Evolutionary conservation across 2,797 vertebrate species (phyloP).

Genomic region (Peromyscus eremicus): DNA sequence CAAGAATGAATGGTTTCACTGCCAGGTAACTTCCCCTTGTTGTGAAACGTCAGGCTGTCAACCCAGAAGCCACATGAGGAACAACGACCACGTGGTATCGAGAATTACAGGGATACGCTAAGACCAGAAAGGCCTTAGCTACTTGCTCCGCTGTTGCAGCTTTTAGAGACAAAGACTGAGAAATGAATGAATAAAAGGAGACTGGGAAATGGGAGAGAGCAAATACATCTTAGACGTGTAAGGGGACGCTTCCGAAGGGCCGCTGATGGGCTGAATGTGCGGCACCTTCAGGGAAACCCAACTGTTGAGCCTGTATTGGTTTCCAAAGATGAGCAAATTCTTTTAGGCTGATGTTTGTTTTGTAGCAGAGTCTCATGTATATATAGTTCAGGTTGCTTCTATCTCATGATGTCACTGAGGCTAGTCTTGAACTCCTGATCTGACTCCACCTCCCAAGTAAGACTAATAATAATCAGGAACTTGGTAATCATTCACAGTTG

Average conservation of each 20-base stretch:
- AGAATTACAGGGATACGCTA: background rate
- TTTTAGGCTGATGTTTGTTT: slow-evolving; percentile 31
- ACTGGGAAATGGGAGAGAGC: background rate
- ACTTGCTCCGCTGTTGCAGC: slow-evolving; percentile 13
- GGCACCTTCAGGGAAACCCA: background rate
- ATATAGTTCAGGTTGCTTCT: background rate
- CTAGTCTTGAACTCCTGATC: background rate
- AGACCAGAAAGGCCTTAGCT: slow-evolving; percentile 1
- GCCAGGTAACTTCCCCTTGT: slow-evolving; percentile 86
- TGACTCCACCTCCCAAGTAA: background rate
- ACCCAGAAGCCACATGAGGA: slow-evolving; percentile 33
- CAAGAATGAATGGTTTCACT: slow-evolving; percentile 93
- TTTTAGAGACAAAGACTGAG: slow-evolving; percentile 46
- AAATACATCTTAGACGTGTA: slow-evolving; percentile 41
- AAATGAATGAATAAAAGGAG: slow-evolving; percentile 40
- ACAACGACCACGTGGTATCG: background rate
- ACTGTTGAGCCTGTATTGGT: slow-evolving; percentile 32
- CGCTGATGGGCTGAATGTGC: background rate
- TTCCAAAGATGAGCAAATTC: slow-evolving; percentile 46
- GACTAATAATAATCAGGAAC: background rate
- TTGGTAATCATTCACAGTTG: slow-evolving; percentile 36
- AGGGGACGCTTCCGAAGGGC: slow-evolving; percentile 4
- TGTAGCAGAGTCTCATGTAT: background rate
- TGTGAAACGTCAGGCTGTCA: slow-evolving; percentile 60
- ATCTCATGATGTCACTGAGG: background rate